Base-by-base conservation (phyloP, 2,797 vertebrate species). In the Megalops cyprinoides region DNA sequence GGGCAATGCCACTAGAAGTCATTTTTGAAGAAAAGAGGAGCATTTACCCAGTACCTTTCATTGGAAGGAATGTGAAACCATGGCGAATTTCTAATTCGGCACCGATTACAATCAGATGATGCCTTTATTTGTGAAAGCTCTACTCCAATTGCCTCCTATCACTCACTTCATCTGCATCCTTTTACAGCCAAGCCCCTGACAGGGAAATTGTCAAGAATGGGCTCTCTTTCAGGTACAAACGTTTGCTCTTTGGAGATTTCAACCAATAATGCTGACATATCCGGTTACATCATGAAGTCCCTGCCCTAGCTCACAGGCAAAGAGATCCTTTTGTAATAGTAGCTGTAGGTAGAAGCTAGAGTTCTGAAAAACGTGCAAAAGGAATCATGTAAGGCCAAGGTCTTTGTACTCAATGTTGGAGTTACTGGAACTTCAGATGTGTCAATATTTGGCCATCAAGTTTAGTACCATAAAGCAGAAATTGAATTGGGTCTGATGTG, bases 401-500 rank as follows among this genome's bases (percentile, higher is more conserved):
- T n/a, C 39, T 0, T 20, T 48, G 4, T n/a, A n/a, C n/a, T n/a
- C n/a, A n/a, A n/a, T n/a, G n/a, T n/a, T n/a, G n/a, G n/a, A n/a
- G n/a, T 18, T 5, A 1, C 62, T 15, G 39, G 62, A 18, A 69
- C 65, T 69, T 69, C 37, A 69, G 28, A 34, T 62, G 28, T 62
- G 58, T 62, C 25, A 31, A 62, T 62, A 62, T 62, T 58, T 58
- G 56, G 56, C 28, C n/a, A 15, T 10, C 14, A 0, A n/a, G 14
- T 55, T 79, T 34, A 20, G 48, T 58, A n/a, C 6, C 14, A n/a
- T 20, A 2, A 4, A 48, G 14, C 42, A 0, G 15, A 0, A 62
- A 77, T 12, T 14, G 31, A 86, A 83, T 86, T 85, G 79, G 83
- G 83, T 84, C 82, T 84, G 28, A 20, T 31, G 10, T 79, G 86